These are phyloP conservation scores for Drosophila mojavensis DNA, from an alignment of 1,140 invertebrate genomes.

Conservation along the genomic window DNA sequence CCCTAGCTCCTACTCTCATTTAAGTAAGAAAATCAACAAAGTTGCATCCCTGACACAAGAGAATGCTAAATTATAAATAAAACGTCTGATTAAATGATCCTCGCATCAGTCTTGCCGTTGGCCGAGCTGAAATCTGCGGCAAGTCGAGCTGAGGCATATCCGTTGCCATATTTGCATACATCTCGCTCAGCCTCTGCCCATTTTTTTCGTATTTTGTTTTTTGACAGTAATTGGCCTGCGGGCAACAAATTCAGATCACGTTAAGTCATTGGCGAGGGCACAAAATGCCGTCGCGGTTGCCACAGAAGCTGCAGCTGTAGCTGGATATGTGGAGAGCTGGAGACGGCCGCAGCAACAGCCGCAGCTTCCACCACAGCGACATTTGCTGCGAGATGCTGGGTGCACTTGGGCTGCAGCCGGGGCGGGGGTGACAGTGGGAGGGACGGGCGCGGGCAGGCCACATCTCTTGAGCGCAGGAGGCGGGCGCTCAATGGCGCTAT, in stretches of 20 bases:
- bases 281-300: conserved; percentile 73
- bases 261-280: conserved; percentile 71
- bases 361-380: conserved; percentile 53
- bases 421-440: background rate
- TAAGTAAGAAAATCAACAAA: no score
- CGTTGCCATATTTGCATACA: conserved; percentile 42
- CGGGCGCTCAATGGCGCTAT: conserved; percentile 68
- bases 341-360: conserved; percentile 34
- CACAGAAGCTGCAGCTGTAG: conserved; percentile 30
- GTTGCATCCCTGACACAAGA: no score
- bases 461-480: conserved; percentile 48
- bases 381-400: conserved; percentile 14
- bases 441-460: no score
- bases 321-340: background rate
- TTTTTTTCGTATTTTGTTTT: conserved; percentile 11
- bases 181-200: background rate
- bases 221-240: conserved; percentile 70
- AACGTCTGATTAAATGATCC: conserved; percentile 12
- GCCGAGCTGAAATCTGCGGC: conserved; percentile 7
- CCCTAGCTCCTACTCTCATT: no score
- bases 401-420: background rate
- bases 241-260: conserved; percentile 82
- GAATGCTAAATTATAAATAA: conserved; percentile 1
- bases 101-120: conserved; percentile 3
- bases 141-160: conserved; percentile 5